Conservation (phyloP, 2,113 vertebrate species). For the Archocentrus centrarchus region DNA sequence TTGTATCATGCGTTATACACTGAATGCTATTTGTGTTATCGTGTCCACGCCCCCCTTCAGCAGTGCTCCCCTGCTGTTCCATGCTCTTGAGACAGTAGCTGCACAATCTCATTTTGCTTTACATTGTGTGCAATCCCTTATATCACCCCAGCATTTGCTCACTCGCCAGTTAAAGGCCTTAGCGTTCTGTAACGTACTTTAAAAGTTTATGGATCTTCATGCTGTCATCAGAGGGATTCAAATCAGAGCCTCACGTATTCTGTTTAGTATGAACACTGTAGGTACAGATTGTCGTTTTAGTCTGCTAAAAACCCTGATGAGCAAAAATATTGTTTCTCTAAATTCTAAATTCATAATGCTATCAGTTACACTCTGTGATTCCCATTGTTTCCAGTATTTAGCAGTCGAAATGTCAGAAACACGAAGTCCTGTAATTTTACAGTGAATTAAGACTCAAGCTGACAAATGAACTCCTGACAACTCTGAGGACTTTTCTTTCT, state of each 20-base stretch:
- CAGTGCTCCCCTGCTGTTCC: constrained; percentile 43
- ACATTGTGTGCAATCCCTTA: constrained; percentile 37
- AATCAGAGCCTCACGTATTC: constrained; percentile 1
- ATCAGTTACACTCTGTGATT: background rate
- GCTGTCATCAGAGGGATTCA: constrained; percentile 45
- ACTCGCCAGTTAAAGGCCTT: constrained; percentile 44
- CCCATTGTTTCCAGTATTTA: background rate
- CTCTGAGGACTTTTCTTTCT: background rate
- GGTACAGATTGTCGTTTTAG: background rate
- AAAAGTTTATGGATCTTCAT: constrained; percentile 43
- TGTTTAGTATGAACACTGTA: background rate
- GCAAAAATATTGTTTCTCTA: background rate
- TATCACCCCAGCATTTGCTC: constrained; percentile 40
- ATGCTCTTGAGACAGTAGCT: constrained; percentile 35
- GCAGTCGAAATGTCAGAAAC: background rate
- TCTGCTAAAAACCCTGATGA: background rate
- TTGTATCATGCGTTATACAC: constrained; percentile 37
- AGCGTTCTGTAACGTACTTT: constrained; percentile 25
- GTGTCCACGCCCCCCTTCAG: constrained; percentile 24
- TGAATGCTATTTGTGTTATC: constrained; percentile 42
- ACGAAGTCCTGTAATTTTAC: background rate
- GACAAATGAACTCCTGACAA: background rate
- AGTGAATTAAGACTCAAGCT: background rate
- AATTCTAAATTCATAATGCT: constrained; percentile 11
- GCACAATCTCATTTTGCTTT: constrained; percentile 48